These are phyloP conservation scores for Paraplagusia blochii DNA, from an alignment of 2,113 vertebrate species.

Conservation along the genomic window DNA sequence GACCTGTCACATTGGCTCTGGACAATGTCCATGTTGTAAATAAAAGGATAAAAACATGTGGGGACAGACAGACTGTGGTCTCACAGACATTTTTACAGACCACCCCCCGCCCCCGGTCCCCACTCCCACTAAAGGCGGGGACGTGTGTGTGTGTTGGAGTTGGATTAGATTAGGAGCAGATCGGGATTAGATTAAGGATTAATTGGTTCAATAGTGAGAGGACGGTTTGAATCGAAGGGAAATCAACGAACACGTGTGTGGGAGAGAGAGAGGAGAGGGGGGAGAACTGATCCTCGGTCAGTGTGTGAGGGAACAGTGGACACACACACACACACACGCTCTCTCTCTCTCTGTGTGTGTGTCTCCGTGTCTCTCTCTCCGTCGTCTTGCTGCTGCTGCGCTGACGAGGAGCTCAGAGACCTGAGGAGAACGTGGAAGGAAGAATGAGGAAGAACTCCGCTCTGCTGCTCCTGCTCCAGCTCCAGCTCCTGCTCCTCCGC, in stretches of 20 bases:
- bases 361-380: not conserved
- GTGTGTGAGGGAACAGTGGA: constrained; percentile 46
- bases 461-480: constrained; percentile 17
- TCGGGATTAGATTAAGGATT: not conserved
- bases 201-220: not conserved
- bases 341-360: not conserved
- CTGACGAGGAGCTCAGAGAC: constrained; percentile 23
- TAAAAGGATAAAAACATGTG: too few relatives aligned
- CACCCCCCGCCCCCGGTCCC: too few relatives aligned
- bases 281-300: constrained; percentile 31
- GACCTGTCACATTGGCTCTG: too few relatives aligned
- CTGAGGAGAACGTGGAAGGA: constrained; percentile 39
- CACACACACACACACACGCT: constrained; percentile 3
- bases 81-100: too few relatives aligned
- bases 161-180: too few relatives aligned
- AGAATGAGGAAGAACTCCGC: constrained; percentile 79
- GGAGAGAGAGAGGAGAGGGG: constrained; percentile 2
- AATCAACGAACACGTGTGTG: not conserved
- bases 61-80: too few relatives aligned
- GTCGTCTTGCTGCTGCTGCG: constrained; percentile 7
- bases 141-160: too few relatives aligned
- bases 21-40: too few relatives aligned
- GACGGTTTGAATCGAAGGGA: not conserved
- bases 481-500: constrained; percentile 7
- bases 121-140: too few relatives aligned